Evolutionary conservation across 1,140 invertebrate genomes (phyloP).

Genomic region (Aphelenchoides besseyi): DNA sequence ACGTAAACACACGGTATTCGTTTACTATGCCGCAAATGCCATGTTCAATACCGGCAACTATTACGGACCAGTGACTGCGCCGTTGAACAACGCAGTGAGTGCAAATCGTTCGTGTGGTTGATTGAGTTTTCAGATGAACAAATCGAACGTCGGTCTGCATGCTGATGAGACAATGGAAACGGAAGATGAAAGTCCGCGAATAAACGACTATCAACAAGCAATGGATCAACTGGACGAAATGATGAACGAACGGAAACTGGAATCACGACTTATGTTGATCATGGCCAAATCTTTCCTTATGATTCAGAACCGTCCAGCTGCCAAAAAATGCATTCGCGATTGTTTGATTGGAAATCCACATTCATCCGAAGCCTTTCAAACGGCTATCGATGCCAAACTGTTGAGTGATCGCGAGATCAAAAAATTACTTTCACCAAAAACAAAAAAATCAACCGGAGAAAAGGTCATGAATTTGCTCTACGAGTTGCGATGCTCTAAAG

Average conservation of each 20-base stretch:
- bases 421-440: slow-evolving; percentile 25
- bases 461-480: slow-evolving; percentile 30
- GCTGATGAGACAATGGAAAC: slow-evolving; percentile 13
- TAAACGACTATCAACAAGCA: background rate
- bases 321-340: slow-evolving; percentile 31
- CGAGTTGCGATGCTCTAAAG: slow-evolving; percentile 35
- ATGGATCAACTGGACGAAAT: slow-evolving; percentile 30
- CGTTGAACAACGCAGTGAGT: slow-evolving; percentile 24
- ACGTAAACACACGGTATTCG: slow-evolving; percentile 41
- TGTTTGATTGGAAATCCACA: slow-evolving; percentile 38
- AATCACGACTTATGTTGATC: slow-evolving; percentile 38
- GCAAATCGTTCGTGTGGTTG: slow-evolving; percentile 20
- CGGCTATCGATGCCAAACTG: slow-evolving; percentile 36
- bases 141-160: slow-evolving; percentile 6
- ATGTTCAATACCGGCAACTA: slow-evolving; percentile 31
- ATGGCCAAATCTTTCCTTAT: slow-evolving; percentile 48
- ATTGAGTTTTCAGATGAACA: background rate
- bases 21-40: slow-evolving; percentile 43
- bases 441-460: slow-evolving; percentile 23
- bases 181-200: background rate
- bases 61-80: slow-evolving; percentile 1
- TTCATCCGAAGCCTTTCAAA: slow-evolving; percentile 39
- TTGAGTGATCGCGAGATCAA: slow-evolving; percentile 27
- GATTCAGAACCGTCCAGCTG: slow-evolving; percentile 46
- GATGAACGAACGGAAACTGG: slow-evolving; percentile 30